Evolutionary conservation across 2,797 vertebrate genomes (phyloP).

Genomic region (Molothrus aeneus): DNA sequence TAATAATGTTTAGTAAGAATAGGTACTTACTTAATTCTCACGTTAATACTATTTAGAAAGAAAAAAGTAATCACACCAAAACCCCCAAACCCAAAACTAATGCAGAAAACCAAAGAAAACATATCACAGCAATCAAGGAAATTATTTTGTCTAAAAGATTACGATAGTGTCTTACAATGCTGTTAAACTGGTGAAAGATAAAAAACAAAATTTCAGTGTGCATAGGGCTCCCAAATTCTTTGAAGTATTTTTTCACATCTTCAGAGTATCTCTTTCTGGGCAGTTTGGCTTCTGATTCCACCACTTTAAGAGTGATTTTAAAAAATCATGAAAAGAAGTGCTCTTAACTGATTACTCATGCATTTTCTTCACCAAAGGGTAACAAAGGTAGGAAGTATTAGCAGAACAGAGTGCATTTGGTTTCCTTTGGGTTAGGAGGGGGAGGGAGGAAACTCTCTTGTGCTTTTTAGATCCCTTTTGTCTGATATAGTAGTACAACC

Average conservation of each 20-base stretch:
- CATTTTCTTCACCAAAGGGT: neutral
- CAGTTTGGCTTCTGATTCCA: neutral
- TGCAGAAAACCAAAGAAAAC: neutral
- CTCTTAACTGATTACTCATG: neutral
- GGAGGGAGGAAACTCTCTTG: neutral
- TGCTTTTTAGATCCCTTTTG: neutral
- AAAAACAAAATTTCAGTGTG: neutral
- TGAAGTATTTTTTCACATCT: neutral
- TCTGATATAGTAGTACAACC: neutral
- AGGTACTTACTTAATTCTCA: neutral
- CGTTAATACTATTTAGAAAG: neutral
- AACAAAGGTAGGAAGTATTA: accelerated
- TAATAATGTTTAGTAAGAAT: neutral
- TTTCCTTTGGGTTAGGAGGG: neutral
- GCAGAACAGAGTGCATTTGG: neutral
- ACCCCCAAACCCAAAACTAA: neutral
- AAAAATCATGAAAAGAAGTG: neutral
- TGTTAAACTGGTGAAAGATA: neutral
- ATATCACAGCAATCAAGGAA: neutral
- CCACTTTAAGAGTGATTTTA: neutral
- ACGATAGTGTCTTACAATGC: neutral
- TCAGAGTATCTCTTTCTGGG: neutral
- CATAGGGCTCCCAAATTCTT: neutral
- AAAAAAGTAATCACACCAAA: neutral
- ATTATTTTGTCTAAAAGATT: neutral